phyloP scores from a whole-genome alignment of 53 echinoderm and acorn worm species.

The Echinometra lucunter region DNA sequence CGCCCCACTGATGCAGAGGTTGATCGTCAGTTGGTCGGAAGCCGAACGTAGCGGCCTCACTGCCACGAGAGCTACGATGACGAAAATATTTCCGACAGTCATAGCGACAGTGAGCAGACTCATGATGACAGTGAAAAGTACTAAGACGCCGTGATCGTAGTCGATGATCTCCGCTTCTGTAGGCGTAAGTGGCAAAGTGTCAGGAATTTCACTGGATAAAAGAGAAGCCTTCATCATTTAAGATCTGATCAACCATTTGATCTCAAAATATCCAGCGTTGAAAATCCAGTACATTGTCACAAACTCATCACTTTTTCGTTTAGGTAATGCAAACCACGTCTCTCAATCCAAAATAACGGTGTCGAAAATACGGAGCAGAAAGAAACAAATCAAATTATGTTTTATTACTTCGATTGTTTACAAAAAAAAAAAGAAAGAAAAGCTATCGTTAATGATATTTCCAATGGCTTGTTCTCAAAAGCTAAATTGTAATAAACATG shows the following conservation, averaged over 20 bases:
- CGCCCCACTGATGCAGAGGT: constrained; percentile 46
- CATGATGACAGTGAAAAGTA: constrained; percentile 37
- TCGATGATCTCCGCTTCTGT: neutral
- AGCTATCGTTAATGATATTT: neutral
- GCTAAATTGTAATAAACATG: neutral
- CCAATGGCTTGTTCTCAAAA: neutral
- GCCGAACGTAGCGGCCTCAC: neutral
- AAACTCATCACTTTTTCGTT: neutral
- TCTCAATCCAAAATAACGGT: neutral
- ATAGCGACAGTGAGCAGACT: constrained; percentile 32
- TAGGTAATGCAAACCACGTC: neutral
- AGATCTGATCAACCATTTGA: too few species aligned
- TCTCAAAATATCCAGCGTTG: neutral
- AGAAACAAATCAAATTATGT: neutral
- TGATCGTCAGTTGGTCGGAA: constrained; percentile 34
- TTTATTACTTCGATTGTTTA: neutral
- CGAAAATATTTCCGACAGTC: constrained; percentile 41
- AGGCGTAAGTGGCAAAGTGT: neutral
- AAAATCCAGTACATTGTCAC: neutral
- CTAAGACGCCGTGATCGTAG: constrained; percentile 15
- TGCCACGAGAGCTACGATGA: neutral
- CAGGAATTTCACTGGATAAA: neutral
- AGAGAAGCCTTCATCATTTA: neutral
- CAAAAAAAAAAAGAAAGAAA: neutral
- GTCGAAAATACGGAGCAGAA: neutral